Evolutionary conservation across 1,140 invertebrate genomes (phyloP).

Genomic region (Latrodectus geometricus): DNA sequence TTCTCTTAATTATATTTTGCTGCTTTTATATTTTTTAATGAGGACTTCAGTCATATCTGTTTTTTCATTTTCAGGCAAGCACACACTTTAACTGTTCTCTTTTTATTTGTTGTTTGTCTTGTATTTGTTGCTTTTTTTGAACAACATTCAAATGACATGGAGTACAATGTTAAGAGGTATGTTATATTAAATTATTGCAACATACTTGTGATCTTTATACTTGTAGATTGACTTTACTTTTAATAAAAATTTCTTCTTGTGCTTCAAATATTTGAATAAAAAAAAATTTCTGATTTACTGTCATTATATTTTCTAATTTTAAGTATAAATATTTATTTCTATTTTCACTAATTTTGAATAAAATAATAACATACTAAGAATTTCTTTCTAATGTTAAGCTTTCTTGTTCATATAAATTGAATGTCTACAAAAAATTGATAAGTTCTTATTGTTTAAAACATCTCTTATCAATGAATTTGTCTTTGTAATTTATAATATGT

Average conservation of each 20-base stretch:
- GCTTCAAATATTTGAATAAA: constrained; percentile 13
- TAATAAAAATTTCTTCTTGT: not conserved
- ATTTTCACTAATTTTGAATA: too few species aligned
- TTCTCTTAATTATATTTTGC: too few species aligned
- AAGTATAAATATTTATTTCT: too few species aligned
- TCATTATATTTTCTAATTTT: too few species aligned
- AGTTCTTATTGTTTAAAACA: too few species aligned
- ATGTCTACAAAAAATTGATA: too few species aligned
- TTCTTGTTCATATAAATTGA: too few species aligned
- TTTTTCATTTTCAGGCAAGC: constrained; percentile 70
- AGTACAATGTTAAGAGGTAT: constrained; percentile 73
- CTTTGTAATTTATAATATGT: too few species aligned
- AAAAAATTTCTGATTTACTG: too few species aligned
- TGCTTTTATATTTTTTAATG: not conserved
- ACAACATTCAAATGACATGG: constrained; percentile 67
- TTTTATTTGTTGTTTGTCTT: constrained; percentile 70
- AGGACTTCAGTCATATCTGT: not conserved
- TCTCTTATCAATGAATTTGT: too few species aligned
- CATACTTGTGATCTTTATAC: not conserved
- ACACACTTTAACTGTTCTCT: constrained; percentile 72
- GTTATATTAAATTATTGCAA: not conserved
- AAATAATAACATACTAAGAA: too few species aligned
- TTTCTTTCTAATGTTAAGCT: too few species aligned
- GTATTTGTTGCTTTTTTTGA: constrained; percentile 73
- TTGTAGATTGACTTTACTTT: not conserved